A percentile compares a stretch with the other conserved stretches of the same genome.
Conservation (phyloP, 1,140 invertebrate genomes). For the Luehdorfia chinensis region DNA sequence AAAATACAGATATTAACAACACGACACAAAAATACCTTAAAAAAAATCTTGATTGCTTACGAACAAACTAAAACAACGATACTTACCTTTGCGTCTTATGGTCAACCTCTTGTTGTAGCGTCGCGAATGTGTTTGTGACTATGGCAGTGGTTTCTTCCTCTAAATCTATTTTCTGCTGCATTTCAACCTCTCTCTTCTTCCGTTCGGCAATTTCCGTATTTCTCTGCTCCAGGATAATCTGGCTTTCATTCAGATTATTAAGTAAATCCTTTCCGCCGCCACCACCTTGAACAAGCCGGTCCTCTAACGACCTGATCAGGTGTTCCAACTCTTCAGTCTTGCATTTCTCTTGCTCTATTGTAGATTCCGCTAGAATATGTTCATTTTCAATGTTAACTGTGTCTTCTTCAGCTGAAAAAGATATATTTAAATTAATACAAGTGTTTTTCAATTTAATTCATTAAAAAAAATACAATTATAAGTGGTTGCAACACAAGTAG, state of each 20-base stretch:
- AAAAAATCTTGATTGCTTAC: too few relatives aligned
- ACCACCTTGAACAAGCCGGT: constrained; percentile 92
- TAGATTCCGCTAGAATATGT: constrained; percentile 75
- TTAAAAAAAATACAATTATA: too few relatives aligned
- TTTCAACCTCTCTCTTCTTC: constrained; percentile 84
- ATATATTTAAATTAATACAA: too few relatives aligned
- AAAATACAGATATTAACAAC: too few relatives aligned
- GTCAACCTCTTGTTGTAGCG: constrained; percentile 94
- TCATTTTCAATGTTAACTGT: constrained; percentile 72
- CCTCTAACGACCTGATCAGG: constrained; percentile 84
- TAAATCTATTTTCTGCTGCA: constrained; percentile 90
- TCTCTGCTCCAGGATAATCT: constrained; percentile 88
- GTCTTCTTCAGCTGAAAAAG: constrained; percentile 61
- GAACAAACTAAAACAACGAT: too few relatives aligned
- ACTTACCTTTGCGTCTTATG: constrained; percentile 93
- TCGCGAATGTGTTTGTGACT: constrained; percentile 90
- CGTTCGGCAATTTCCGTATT: constrained; percentile 90
- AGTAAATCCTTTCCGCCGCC: constrained; percentile 87
- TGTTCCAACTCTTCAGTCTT: constrained; percentile 73
- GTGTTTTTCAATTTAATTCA: too few relatives aligned
- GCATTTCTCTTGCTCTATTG: constrained; percentile 78
- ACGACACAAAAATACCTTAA: too few relatives aligned
- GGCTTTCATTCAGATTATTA: constrained; percentile 94
- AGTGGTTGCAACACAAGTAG: too few relatives aligned
- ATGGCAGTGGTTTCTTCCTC: constrained; percentile 93